These are phyloP conservation scores for Phalacrocorax aristotelis DNA, from an alignment of 2,113 vertebrate genomes.

Conservation along the genomic window DNA sequence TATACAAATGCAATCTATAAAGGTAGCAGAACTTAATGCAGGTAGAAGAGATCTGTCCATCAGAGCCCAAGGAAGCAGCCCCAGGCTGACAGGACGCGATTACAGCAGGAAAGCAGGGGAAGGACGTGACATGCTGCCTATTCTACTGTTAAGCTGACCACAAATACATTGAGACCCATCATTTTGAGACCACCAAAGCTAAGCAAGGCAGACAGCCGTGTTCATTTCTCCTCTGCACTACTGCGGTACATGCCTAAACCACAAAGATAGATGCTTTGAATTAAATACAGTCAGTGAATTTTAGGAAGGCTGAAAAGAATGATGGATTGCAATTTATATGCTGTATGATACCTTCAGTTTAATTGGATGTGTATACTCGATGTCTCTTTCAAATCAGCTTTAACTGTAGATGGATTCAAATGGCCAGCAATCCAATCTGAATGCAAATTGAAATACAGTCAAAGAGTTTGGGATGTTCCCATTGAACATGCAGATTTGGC, in stretches of 20 bases:
- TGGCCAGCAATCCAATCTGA: not conserved
- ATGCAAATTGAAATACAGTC: not conserved
- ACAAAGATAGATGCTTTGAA: not conserved
- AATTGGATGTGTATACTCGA: conserved; percentile 22
- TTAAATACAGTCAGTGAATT: not conserved
- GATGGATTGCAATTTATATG: conserved; percentile 13
- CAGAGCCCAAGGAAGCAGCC: not conserved
- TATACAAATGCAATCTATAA: not conserved
- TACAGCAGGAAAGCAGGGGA: not conserved
- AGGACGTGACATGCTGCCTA: not conserved
- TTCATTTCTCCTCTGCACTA: not conserved
- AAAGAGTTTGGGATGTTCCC: not conserved
- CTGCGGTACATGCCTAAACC: not conserved
- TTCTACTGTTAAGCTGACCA: not conserved
- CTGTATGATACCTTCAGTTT: not conserved
- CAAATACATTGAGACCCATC: not conserved
- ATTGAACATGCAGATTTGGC: not conserved
- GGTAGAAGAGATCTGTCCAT: not conserved
- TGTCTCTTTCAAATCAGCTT: conserved; percentile 20
- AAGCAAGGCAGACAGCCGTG: not conserved
- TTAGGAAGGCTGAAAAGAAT: not conserved
- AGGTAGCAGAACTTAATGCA: not conserved
- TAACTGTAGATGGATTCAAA: not conserved
- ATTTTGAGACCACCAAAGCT: not conserved
- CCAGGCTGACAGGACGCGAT: not conserved